phyloP scores from a whole-genome alignment of 64 coral and sea anemone genomes.

The Astreopora myriophthalma region DNA sequence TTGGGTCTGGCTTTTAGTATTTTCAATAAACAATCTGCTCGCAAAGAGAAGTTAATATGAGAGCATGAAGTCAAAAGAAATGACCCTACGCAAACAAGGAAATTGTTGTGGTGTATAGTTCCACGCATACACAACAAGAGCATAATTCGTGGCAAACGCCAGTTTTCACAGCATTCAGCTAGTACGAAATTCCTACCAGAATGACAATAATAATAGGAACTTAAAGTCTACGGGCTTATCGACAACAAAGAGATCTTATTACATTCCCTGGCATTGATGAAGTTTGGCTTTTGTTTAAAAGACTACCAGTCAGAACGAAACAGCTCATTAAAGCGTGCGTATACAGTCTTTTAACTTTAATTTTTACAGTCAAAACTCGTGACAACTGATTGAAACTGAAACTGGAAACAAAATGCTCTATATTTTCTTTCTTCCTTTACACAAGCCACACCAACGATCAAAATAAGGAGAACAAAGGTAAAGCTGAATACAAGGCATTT shows the following conservation, averaged over 20 bases:
- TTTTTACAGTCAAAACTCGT: neutral
- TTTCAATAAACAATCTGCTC: slow-evolving; percentile 2
- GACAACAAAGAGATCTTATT: neutral
- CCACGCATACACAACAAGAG: neutral
- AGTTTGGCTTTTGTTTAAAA: neutral
- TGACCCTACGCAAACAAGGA: slow-evolving; percentile 17
- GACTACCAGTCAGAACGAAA: neutral
- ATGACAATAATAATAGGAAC: neutral
- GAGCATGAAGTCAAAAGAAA: neutral
- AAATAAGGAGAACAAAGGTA: too few relatives aligned
- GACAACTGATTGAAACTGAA: neutral
- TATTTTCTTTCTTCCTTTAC: neutral
- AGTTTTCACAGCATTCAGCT: neutral
- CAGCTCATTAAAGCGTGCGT: neutral
- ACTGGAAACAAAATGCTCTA: neutral
- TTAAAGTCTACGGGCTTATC: neutral
- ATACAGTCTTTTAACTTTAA: neutral
- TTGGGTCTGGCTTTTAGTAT: neutral
- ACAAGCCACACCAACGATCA: too few relatives aligned
- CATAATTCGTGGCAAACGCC: neutral
- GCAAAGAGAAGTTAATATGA: neutral
- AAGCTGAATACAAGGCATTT: too few relatives aligned
- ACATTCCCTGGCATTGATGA: neutral
- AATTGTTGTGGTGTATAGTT: slow-evolving; percentile 6
- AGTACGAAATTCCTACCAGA: neutral